These are phyloP conservation scores for Microtus richardsoni DNA, from an alignment of 2,113 vertebrate species.

Conservation along the genomic window DNA sequence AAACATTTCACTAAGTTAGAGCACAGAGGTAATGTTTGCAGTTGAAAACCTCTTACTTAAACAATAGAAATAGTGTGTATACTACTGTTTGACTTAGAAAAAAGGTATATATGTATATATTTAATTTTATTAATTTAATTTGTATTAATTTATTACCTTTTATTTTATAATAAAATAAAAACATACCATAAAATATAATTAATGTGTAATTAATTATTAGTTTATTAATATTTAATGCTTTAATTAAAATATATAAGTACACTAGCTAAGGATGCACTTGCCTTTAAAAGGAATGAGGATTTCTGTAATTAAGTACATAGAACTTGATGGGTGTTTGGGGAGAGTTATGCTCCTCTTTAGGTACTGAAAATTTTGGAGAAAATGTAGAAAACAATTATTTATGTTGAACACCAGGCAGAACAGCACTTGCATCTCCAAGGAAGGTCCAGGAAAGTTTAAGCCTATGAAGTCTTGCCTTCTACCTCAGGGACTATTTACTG, in stretches of 20 bases:
- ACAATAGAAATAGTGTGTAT: background rate
- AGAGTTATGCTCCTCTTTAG: background rate
- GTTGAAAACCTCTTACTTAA: background rate
- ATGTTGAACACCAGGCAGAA: background rate
- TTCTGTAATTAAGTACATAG: background rate
- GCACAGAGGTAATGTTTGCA: background rate
- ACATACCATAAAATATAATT: background rate
- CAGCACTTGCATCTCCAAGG: background rate
- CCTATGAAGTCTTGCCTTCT: background rate
- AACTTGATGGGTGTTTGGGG: background rate
- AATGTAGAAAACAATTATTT: background rate
- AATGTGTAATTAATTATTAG: too few species aligned
- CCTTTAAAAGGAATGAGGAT: background rate
- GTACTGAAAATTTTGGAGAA: background rate
- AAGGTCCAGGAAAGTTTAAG: background rate
- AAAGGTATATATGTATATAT: background rate
- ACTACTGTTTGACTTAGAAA: background rate
- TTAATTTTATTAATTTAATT: background rate
- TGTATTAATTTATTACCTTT: background rate
- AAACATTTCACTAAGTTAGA: background rate
- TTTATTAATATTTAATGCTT: background rate
- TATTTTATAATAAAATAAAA: background rate
- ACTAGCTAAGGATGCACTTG: background rate
- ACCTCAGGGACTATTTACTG: background rate
- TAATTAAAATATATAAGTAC: background rate